A percentile compares a stretch with the other conserved stretches of the same genome.
These are phyloP conservation scores for Ceratosolen solmsi DNA, from an alignment of 1,140 invertebrate species.

Conservation along the genomic window DNA sequence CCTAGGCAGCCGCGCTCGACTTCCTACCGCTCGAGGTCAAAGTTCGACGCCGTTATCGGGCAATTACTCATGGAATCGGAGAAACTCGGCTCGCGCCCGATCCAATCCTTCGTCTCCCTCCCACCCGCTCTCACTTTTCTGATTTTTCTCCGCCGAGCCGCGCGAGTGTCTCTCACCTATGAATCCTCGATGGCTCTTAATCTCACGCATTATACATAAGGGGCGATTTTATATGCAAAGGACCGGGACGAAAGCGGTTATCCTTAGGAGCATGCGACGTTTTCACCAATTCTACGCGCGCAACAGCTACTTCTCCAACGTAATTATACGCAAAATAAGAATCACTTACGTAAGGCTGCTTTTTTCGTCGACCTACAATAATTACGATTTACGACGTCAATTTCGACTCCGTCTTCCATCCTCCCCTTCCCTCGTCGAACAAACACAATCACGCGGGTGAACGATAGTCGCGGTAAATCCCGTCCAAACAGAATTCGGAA, in stretches of 20 bases:
- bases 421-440: background rate
- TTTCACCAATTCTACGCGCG: too few relatives aligned
- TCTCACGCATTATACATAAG: too few relatives aligned
- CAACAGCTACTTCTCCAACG: too few relatives aligned
- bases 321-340: too few relatives aligned
- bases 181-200: background rate
- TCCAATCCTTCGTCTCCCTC: background rate
- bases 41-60: background rate
- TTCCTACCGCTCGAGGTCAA: background rate
- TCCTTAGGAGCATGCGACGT: too few relatives aligned
- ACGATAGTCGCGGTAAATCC: background rate
- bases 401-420: too few relatives aligned
- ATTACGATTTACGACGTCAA: constrained; percentile 2
- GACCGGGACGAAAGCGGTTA: background rate
- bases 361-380: background rate
- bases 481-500: background rate
- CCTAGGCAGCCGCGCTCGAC: too few relatives aligned
- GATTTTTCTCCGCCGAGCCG: background rate
- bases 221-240: background rate
- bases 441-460: too few relatives aligned
- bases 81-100: background rate
- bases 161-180: background rate
- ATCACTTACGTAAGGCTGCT: too few relatives aligned
- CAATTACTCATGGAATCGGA: background rate
- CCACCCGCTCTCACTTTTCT: constrained; percentile 10